These are phyloP conservation scores for Pachycephala philippinensis DNA, from an alignment of 2,113 vertebrate species.

Conservation along the genomic window DNA sequence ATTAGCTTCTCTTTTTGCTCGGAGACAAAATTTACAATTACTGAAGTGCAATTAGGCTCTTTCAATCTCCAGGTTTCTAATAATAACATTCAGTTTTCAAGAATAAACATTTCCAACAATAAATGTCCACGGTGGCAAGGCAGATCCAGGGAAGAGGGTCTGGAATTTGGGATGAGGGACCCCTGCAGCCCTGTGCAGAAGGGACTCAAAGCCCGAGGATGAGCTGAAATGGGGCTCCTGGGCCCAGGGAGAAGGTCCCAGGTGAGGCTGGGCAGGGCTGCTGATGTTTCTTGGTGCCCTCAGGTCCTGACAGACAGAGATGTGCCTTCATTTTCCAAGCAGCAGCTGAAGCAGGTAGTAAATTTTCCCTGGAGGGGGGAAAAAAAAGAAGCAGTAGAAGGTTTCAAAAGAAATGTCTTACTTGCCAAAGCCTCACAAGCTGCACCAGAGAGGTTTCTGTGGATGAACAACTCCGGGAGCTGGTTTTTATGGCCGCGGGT, in stretches of 20 bases:
- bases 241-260: background rate
- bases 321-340: background rate
- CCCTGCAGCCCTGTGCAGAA: background rate
- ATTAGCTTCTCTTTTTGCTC: background rate
- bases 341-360: background rate
- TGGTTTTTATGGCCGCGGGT: background rate
- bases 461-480: background rate
- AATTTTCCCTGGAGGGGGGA: background rate
- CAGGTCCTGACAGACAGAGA: background rate
- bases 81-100: background rate
- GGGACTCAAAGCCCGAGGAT: background rate
- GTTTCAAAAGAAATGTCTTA: background rate
- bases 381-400: background rate
- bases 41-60: background rate
- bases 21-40: background rate
- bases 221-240: background rate
- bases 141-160: background rate
- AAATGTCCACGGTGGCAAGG: fast-evolving
- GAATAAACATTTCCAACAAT: background rate
- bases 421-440: background rate
- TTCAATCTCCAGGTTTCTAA: background rate
- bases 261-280: background rate
- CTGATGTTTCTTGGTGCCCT: background rate
- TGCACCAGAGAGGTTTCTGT: background rate
- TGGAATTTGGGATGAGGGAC: background rate